Evolutionary conservation across 1,140 invertebrate genomes (phyloP), one percentile per base, ranked within the genome.

Genomic region (Sycophila sp.): DNA sequence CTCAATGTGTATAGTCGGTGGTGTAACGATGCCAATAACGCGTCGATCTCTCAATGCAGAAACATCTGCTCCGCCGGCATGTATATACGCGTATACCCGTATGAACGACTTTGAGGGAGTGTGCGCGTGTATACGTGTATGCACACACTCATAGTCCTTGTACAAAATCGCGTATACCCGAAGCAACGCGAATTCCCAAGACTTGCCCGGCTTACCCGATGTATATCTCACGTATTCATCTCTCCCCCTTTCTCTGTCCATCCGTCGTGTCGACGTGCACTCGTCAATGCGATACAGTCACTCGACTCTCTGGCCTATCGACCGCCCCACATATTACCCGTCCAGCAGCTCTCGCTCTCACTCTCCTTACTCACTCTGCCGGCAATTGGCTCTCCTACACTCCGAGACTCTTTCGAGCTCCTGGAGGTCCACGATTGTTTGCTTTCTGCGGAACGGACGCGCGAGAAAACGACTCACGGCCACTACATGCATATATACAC

Each of bases 311-410:
- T 38, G 24, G 58, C 40, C 24, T 71, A 63, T 66, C 63, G 58
- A 56, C 38, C 68, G 40, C 45, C 69, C 65, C 74, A 58, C 55
- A 51, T 73, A 45, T 63, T 55, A 67, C 60, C 68, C 36, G 53
- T 28, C 26, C 26, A 11, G 17, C 38, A 13, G 6, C 60, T 30
- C 30, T 32, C 68, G 47, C 60, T 73, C 64, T 63, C 32, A 22
- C 66, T 47, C 26, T 19, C n/a, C 17, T 45, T 45, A 45, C 42
- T 47, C 42, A 17, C 40, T 47, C 42, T 47, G 10, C 5, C 8
- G 24, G 5, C 42, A 47, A 47, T 22, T 47, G 42, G 42, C 42
- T 22, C 19, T 47, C 19, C 24, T 47, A 22, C 19, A 0, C 42
- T 7, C 7, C 19, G n/a, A n/a, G n/a, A n/a, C n/a, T n/a, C 42